A percentile compares a stretch with the other conserved stretches of the same genome.
Conservation (phyloP, 92 coral and sea anemone genomes). For the Actinostola sp. region DNA sequence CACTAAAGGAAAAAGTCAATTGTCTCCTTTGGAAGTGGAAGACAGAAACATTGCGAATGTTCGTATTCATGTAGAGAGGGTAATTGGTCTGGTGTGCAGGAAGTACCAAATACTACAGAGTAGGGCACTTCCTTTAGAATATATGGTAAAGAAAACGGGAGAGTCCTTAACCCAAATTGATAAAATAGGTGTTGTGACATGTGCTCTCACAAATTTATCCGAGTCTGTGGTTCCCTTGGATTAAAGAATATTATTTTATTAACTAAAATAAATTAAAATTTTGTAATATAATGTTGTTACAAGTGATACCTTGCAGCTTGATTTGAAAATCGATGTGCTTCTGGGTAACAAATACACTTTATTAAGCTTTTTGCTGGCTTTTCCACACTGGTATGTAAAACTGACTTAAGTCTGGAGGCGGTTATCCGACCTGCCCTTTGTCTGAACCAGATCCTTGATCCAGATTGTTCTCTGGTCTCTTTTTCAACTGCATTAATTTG, state of each 20-base stretch:
- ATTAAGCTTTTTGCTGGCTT: constrained; percentile 40
- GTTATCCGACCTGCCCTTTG: constrained; percentile 46
- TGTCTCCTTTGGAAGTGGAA: constrained; percentile 37
- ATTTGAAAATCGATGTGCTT: not conserved
- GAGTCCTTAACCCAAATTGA: constrained; percentile 40
- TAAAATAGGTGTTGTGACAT: constrained; percentile 41
- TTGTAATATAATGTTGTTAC: not conserved
- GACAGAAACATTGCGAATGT: constrained; percentile 48
- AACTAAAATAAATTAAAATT: not conserved
- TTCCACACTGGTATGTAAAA: not conserved
- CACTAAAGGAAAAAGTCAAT: constrained; percentile 25
- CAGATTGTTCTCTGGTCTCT: constrained; percentile 41
- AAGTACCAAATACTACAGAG: constrained; percentile 32
- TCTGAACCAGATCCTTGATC: constrained; percentile 33
- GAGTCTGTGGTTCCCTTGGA: constrained; percentile 53
- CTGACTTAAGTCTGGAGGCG: constrained; percentile 29
- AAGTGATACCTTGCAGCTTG: not conserved
- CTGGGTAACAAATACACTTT: not conserved
- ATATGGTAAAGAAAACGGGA: constrained; percentile 15
- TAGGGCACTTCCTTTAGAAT: constrained; percentile 24
- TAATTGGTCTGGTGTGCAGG: constrained; percentile 34
- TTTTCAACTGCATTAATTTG: constrained; percentile 29
- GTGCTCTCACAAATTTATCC: constrained; percentile 57
- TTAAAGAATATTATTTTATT: not conserved
- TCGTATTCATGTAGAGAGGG: constrained; percentile 36